Base-by-base conservation (phyloP, 2,888 invertebrate genomes). In the Mimumesa dahlbomi region DNA sequence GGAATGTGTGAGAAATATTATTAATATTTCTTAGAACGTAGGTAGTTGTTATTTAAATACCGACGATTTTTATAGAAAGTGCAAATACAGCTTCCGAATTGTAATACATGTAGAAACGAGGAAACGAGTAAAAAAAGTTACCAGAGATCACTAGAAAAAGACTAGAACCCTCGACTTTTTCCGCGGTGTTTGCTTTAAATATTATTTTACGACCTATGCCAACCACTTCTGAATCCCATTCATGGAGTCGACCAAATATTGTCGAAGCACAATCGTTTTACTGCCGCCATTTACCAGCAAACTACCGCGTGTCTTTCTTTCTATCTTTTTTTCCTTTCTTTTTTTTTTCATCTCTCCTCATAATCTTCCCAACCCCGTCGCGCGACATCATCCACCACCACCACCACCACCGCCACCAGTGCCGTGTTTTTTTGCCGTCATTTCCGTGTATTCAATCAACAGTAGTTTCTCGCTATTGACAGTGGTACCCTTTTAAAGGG, bases 231-330 rank as follows among this genome's bases (percentile, higher is more conserved):
- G 63, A 50, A 45, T 59, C 64, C 74, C 79, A 79, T 85, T 83
- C 81, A 82, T 63, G 43, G 74, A 79, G 62, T 77, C 75, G 61
- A 53, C 56, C 79, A 86, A 86, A 86, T 85, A 86, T 85, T 86
- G 77, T 83, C 81, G 48, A 76, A 75, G 76, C 77, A 38, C 59
- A 81, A 85, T 84, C 84, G 79, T 80, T 82, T 81, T 73, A 70
- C 76, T 59, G 75, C 73, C 63, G 34, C 62, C 78, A 71, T 81
- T 75, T 70, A 69, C 53, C 50, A 45, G 43, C 57, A 34, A 52
- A 7, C 45, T 16, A 25, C 18, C n/a, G 14, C 21, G 29, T 14
- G 25, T 40, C 42, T 22, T 50, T 63, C 62, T 58, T 11, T 19
- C 45, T 42, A 22, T 2, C 2, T 25, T 25, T 25, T 25, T 25